Percentiles rank a stretch among this genome's conserved stretches.
These are phyloP conservation scores for Ctenoplectra terminalis DNA, from an alignment of 1,140 invertebrate species.

Conservation along the genomic window DNA sequence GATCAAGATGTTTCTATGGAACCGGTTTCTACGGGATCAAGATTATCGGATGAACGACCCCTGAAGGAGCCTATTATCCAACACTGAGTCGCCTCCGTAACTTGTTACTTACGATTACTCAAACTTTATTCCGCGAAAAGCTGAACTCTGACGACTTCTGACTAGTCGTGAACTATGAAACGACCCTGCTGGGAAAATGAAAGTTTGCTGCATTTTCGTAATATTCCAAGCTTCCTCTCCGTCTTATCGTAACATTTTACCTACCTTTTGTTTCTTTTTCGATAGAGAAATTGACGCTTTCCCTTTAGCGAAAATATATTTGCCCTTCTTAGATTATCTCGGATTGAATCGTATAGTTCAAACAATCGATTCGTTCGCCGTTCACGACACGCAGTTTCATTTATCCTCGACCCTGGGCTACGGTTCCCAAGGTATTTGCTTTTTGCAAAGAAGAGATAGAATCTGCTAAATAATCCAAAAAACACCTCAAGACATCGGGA, in stretches of 20 bases:
- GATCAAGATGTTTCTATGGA: background rate
- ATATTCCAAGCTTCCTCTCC: background rate
- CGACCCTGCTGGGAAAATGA: background rate
- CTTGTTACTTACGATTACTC: background rate
- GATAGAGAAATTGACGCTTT: background rate
- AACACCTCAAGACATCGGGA: background rate
- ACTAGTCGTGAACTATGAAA: background rate
- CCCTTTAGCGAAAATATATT: background rate
- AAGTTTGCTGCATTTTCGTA: background rate
- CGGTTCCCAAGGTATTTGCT: background rate
- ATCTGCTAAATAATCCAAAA: background rate
- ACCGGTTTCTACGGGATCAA: background rate
- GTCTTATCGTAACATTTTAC: background rate
- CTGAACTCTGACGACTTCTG: background rate
- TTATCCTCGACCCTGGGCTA: background rate
- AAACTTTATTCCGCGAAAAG: background rate
- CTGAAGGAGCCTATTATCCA: background rate
- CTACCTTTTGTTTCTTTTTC: background rate
- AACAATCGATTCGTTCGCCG: constrained; percentile 1
- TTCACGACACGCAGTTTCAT: background rate
- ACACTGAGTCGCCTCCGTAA: background rate
- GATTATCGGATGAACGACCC: constrained; percentile 33
- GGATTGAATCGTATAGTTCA: constrained; percentile 4
- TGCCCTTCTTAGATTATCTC: constrained; percentile 4
- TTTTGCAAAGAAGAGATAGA: too few relatives aligned